Percentiles rank a stretch among this genome's conserved stretches.
Evolutionary conservation across 2,888 invertebrate species (phyloP).

Genomic region (Xylota sylvarum): DNA sequence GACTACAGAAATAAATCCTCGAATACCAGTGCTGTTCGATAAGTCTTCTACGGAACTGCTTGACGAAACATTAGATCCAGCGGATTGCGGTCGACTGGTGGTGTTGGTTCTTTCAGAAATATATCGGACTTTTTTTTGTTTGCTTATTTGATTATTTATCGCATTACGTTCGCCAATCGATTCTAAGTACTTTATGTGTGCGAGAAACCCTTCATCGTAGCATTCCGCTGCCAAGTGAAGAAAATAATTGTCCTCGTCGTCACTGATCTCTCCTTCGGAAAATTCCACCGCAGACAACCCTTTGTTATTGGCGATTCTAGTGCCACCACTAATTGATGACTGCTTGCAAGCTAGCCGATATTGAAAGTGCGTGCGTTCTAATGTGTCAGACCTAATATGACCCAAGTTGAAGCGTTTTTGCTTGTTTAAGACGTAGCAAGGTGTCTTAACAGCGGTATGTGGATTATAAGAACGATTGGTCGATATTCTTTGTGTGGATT

Average conservation of each 20-base stretch:
- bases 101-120: conserved; percentile 17
- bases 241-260: conserved; percentile 71
- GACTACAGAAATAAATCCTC: conserved; percentile 46
- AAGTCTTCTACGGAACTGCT: conserved; percentile 44
- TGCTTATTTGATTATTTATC: conserved; percentile 74
- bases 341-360: not conserved
- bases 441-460: not conserved
- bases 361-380: not conserved
- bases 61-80: conserved; percentile 53
- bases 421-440: not conserved
- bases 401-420: conserved; percentile 38
- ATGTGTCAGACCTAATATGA: conserved; percentile 8
- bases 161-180: conserved; percentile 82
- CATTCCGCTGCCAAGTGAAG: conserved; percentile 82
- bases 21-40: conserved; percentile 21
- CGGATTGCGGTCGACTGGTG: conserved; percentile 60
- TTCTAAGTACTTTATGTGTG: conserved; percentile 83
- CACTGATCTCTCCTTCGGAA: conserved; percentile 22
- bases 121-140: conserved; percentile 30
- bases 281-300: not conserved
- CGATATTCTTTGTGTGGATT: conserved; percentile 17
- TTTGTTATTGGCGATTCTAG: conserved; percentile 26
- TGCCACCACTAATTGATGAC: not conserved
- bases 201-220: conserved; percentile 83
- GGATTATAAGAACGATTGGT: not conserved